Conservation (phyloP, 1,140 invertebrate species). For the Batillaria attramentaria region DNA sequence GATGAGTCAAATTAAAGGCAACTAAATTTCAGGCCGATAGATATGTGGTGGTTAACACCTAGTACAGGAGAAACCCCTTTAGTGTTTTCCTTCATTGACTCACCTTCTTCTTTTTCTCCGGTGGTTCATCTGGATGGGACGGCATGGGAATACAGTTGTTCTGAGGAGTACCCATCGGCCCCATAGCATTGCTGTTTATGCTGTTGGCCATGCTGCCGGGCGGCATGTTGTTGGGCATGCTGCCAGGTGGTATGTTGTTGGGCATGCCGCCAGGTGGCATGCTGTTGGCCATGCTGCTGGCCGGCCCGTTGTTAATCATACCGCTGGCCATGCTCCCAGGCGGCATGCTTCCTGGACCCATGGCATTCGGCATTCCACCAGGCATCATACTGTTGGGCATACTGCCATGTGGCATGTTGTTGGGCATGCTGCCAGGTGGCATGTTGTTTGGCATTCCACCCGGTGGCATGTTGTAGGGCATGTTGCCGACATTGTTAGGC, state of each 20-base stretch:
- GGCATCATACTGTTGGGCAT: conserved; percentile 27
- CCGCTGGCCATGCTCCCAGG: conserved; percentile 24
- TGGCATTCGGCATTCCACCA: conserved; percentile 22
- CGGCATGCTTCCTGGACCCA: conserved; percentile 23
- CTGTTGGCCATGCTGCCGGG: conserved; percentile 25
- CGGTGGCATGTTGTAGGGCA: conserved; percentile 40
- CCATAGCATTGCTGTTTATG: conserved; percentile 29
- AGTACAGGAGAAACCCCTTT: too few relatives aligned
- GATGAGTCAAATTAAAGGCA: too few relatives aligned
- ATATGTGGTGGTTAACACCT: too few relatives aligned
- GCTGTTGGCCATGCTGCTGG: conserved; percentile 12
- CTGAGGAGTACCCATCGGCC: conserved; percentile 42
- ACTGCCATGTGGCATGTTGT: background rate
- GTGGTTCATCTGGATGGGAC: conserved; percentile 67
- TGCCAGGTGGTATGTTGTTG: conserved; percentile 30
- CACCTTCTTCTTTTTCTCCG: conserved; percentile 66
- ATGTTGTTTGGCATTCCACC: conserved; percentile 32
- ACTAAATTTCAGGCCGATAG: too few relatives aligned
- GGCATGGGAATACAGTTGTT: conserved; percentile 79
- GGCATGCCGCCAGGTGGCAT: conserved; percentile 28
- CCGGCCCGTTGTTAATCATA: conserved; percentile 25
- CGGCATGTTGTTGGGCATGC: conserved; percentile 35
- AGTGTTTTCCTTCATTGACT: too few relatives aligned
- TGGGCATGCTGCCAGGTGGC: conserved; percentile 28
- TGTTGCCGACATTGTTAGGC: conserved; percentile 21